Evolutionary conservation across 2,888 invertebrate genomes (phyloP).

Genomic region (Trichogramma dendrolimi): DNA sequence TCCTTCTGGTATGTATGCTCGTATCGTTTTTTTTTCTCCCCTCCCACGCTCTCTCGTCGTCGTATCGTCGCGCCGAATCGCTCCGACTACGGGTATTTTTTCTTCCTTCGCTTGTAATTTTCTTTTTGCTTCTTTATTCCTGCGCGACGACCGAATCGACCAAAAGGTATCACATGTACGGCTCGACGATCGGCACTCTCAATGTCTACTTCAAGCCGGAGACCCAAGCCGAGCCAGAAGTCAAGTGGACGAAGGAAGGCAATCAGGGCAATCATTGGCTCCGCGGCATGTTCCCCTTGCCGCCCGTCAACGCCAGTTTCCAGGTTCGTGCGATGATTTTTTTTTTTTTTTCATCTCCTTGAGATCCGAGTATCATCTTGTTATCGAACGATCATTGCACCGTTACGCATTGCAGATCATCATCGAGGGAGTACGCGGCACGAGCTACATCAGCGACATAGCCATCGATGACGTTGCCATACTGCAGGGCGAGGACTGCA

Average conservation of each 20-base stretch:
- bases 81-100: too few relatives aligned
- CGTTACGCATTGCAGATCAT: conserved; percentile 60
- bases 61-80: too few relatives aligned
- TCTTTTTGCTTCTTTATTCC: too few relatives aligned
- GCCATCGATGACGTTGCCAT: conserved; percentile 77
- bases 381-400: neutral
- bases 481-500: conserved; percentile 59
- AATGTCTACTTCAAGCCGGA: conserved; percentile 57
- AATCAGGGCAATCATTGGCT: conserved; percentile 71
- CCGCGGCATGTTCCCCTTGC: conserved; percentile 54
- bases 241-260: conserved; percentile 62
- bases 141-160: too few relatives aligned
- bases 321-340: conserved; percentile 38
- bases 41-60: too few relatives aligned
- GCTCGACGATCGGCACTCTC: conserved; percentile 59
- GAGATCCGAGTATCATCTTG: neutral
- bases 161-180: conserved; percentile 75
- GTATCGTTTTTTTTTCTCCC: neutral
- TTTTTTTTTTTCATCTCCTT: conserved; percentile 1
- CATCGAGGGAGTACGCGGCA: conserved; percentile 70
- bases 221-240: conserved; percentile 50
- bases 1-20: conserved; percentile 44
- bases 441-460: conserved; percentile 68
- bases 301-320: conserved; percentile 46
- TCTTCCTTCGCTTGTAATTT: too few relatives aligned